phyloP scores from a whole-genome alignment of 2,888 invertebrate species.

The Andricus quercusramuli region DNA sequence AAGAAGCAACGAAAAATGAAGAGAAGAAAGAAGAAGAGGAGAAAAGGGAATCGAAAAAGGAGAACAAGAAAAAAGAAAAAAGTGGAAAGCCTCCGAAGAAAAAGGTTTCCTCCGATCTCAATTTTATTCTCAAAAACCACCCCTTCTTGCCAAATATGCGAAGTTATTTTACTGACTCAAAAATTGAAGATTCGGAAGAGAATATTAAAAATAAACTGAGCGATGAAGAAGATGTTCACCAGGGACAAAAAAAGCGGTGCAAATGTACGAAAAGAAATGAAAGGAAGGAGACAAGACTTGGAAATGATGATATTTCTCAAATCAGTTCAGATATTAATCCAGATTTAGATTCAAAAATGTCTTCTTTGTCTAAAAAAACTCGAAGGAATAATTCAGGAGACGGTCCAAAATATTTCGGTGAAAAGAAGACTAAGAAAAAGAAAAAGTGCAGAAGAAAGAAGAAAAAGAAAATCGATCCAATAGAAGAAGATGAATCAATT shows the following conservation, averaged over 20 bases:
- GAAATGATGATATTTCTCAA: not conserved
- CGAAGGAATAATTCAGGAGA: not conserved
- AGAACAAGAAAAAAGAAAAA: not conserved
- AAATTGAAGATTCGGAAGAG: slow-evolving; percentile 1
- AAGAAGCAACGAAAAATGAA: not conserved
- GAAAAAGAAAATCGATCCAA: not conserved
- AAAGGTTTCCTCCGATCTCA: not conserved
- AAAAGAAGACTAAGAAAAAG: not conserved
- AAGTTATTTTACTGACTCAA: not conserved
- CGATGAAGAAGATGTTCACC: not conserved
- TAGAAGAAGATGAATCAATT: not conserved
- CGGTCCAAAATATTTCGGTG: not conserved
- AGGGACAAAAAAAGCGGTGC: not conserved
- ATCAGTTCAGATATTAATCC: not conserved
- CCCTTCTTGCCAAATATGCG: not conserved
- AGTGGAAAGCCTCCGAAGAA: not conserved
- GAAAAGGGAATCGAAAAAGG: not conserved
- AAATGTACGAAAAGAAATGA: not conserved
- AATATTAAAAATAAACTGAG: not conserved
- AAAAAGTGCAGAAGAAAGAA: slow-evolving; percentile 3
- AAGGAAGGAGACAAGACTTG: not conserved
- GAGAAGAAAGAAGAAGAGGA: not conserved
- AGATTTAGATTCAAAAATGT: not conserved
- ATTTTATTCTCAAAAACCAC: not conserved
- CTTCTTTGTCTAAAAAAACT: not conserved